Conservation (phyloP, 2,113 vertebrate genomes). For the Solea senegalensis region DNA sequence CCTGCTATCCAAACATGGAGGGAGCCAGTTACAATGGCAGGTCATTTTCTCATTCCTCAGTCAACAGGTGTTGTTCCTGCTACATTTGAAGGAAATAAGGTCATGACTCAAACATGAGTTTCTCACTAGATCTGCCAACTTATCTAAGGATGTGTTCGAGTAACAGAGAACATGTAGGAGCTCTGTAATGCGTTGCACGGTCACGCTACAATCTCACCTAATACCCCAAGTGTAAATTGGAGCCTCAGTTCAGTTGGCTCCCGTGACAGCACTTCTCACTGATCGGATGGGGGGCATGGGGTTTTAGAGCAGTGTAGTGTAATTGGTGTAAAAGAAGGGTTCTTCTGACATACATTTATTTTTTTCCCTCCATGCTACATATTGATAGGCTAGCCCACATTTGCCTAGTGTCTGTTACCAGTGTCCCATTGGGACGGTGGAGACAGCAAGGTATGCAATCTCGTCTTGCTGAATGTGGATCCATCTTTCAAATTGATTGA, state of each 20-base stretch:
- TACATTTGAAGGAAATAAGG: constrained; percentile 38
- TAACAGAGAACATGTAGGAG: constrained; percentile 41
- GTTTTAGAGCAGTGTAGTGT: constrained; percentile 56
- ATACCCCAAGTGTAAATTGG: constrained; percentile 78
- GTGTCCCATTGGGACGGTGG: constrained; percentile 33
- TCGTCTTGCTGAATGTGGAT: constrained; percentile 30
- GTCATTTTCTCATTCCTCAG: constrained; percentile 39
- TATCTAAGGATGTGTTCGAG: constrained; percentile 43
- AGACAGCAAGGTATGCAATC: background rate
- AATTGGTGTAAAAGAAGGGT: constrained; percentile 77
- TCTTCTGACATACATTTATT: constrained; percentile 55
- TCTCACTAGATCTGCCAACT: constrained; percentile 36
- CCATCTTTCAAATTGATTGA: constrained; percentile 66
- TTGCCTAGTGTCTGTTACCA: constrained; percentile 68
- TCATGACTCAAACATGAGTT: constrained; percentile 77
- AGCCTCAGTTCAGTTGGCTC: constrained; percentile 63
- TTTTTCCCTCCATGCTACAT: constrained; percentile 41
- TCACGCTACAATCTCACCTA: constrained; percentile 70
- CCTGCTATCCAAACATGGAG: constrained; percentile 21
- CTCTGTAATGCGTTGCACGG: constrained; percentile 50
- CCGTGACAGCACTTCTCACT: constrained; percentile 59
- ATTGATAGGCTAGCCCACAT: constrained; percentile 70
- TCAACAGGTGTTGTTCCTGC: constrained; percentile 63
- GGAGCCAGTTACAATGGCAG: constrained; percentile 57
- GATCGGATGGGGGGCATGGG: constrained; percentile 35